A percentile compares a stretch with the other conserved stretches of the same genome.
Evolutionary conservation across 2,888 invertebrate genomes (phyloP).

Genomic region (Cepaea hortensis): DNA sequence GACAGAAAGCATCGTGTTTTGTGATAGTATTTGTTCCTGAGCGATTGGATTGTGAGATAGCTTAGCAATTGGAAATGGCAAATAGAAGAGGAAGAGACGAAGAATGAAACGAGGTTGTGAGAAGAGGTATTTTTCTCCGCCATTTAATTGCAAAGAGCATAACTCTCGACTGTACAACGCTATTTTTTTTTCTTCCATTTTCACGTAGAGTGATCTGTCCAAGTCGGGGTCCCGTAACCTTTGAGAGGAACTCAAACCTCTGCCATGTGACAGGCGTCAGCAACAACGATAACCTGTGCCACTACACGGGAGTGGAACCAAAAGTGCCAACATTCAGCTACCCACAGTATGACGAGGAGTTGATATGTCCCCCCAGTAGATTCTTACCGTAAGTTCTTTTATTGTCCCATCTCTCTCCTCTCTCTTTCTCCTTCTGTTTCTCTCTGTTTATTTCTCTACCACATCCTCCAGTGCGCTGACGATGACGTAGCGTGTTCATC

Average conservation of each 20-base stretch:
- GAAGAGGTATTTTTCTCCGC: no score
- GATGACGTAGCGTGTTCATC: background rate
- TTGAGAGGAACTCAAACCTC: constrained; percentile 33
- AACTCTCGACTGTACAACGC: no score
- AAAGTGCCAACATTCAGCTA: constrained; percentile 35
- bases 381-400: constrained; percentile 21
- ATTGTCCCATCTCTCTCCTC: background rate
- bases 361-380: constrained; percentile 26
- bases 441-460: background rate
- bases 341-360: constrained; percentile 39
- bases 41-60: no score
- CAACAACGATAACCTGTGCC: constrained; percentile 43
- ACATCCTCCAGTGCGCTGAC: background rate
- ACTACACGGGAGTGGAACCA: constrained; percentile 39
- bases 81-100: no score
- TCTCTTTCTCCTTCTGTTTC: background rate
- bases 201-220: constrained; percentile 33
- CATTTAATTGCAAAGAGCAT: no score
- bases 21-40: no score
- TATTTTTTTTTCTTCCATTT: background rate
- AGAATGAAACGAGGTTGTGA: no score
- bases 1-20: no score
- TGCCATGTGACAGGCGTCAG: constrained; percentile 38
- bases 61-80: no score
- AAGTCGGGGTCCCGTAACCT: constrained; percentile 23